Evolutionary conservation across 2,888 invertebrate genomes (phyloP), one percentile per base, ranked within the genome.

Genomic region (Keiferia lycopersicella): DNA sequence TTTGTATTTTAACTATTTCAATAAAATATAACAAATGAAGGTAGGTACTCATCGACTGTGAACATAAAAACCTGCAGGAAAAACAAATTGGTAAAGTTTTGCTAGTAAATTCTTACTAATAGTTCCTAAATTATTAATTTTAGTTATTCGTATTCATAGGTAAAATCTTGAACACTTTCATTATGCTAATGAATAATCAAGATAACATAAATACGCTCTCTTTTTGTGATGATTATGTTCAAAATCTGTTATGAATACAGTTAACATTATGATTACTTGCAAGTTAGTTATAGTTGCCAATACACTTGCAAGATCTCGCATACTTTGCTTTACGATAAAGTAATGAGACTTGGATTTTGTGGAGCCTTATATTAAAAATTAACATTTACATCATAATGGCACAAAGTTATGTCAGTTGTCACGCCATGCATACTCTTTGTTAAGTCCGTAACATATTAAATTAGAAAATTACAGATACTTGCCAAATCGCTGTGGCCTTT

Each of bases 211-310:
- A 50, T 39, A 61, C 48, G 45, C 16, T 11, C 7, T 30, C 18
- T 61, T 50, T 50, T 53, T 20, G 18, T 39, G n/a, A n/a, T n/a
- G n/a, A 53, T 53, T 38, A 53, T 62, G 38, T 53, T 53, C 34
- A 11, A 53, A 53, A 56, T 56, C 34, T 34, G 30, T 38, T 39
- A 63, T 30, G 45, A 26, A 14, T 38, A 20, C 20, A 18, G n/a
- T 38, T 48, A 64, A 2, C 18, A 51, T 65, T 67, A 59, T 60
- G 34, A 50, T 68, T 69, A 68, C 67, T 65, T 66, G 69, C 69
- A 66, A 69, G 69, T 68, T 69, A 45, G n/a, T 45, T 45, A 16
- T 45, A 45, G 78, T 79, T 72, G 68, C 73, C 41, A 56, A 64
- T 22, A 10, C 41, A 66, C 67, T 69, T 67, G 68, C 67, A 68